Evolutionary conservation across 2,888 invertebrate species (phyloP).

Genomic region (Sicus ferrugineus): DNA sequence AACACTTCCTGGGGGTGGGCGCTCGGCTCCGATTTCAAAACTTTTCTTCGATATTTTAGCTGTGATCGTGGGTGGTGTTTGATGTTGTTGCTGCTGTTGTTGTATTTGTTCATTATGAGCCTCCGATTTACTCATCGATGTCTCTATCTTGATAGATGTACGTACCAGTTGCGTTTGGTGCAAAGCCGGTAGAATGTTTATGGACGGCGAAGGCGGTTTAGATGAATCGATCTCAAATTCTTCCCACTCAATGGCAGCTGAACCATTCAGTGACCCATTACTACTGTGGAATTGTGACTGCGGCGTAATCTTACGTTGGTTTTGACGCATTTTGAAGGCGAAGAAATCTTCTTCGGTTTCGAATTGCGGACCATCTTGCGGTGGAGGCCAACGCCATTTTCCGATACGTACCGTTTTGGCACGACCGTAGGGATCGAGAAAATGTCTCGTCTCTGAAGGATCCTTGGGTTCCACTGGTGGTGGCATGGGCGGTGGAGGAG

Average conservation of each 20-base stretch:
- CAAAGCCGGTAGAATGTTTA: conserved; percentile 40
- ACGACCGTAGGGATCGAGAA: conserved; percentile 88
- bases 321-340: conserved; percentile 87
- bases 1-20: conserved; percentile 86
- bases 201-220: conserved; percentile 55
- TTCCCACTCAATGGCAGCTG: conserved; percentile 80
- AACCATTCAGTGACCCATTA: conserved; percentile 59
- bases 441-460: conserved; percentile 82
- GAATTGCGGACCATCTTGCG: conserved; percentile 75
- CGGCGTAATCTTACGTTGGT: conserved; percentile 81
- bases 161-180: conserved; percentile 50
- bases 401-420: conserved; percentile 95
- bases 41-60: conserved; percentile 66
- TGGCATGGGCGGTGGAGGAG: conserved; percentile 90
- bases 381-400: conserved; percentile 96
- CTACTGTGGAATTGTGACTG: conserved; percentile 66
- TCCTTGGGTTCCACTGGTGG: conserved; percentile 83
- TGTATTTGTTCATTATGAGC: conserved; percentile 27
- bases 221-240: conserved; percentile 78
- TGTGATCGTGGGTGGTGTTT: conserved; percentile 39
- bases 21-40: conserved; percentile 82
- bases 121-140: conserved; percentile 39
- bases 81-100: no score
- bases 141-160: conserved; percentile 55
- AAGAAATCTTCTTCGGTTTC: conserved; percentile 84